These are phyloP conservation scores for Elephas maximus DNA, from an alignment of 2,113 vertebrate species.

Conservation along the genomic window DNA sequence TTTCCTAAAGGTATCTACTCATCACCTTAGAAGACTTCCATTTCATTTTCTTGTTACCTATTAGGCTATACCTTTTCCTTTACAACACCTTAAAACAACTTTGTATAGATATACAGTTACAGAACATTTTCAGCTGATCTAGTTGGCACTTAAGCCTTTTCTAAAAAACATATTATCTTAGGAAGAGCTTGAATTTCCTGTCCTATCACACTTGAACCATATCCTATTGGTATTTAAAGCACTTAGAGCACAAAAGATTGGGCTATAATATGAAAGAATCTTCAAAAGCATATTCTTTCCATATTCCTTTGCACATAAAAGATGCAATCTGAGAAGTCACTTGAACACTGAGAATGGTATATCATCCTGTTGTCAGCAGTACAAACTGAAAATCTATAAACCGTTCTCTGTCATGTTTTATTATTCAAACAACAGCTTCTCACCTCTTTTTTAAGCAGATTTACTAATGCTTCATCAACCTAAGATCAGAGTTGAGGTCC, in stretches of 20 bases:
- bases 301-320: conserved; percentile 50
- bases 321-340: conserved; percentile 20
- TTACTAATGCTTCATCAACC: conserved; percentile 65
- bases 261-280: not conserved
- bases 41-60: conserved; percentile 22
- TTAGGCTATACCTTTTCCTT: not conserved
- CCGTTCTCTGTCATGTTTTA: conserved; percentile 54
- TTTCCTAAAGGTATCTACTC: not conserved
- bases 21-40: not conserved
- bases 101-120: not conserved
- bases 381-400: conserved; percentile 64
- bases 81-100: conserved; percentile 1
- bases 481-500: conserved; percentile 35
- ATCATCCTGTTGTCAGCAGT: conserved; percentile 51
- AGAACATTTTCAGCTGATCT: conserved; percentile 47
- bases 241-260: conserved; percentile 25
- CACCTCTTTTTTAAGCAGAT: conserved; percentile 65
- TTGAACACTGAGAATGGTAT: conserved; percentile 42
- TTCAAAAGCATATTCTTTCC: not conserved
- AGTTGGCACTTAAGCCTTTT: conserved; percentile 28
- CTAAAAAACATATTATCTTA: conserved; percentile 59
- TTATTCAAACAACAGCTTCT: conserved; percentile 70
- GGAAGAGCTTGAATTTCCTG: conserved; percentile 50
- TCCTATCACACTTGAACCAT: not conserved
- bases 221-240: conserved; percentile 41